phyloP scores from a whole-genome alignment of 2,888 invertebrate species.

The Spatulosminthurus flaviceps region DNA sequence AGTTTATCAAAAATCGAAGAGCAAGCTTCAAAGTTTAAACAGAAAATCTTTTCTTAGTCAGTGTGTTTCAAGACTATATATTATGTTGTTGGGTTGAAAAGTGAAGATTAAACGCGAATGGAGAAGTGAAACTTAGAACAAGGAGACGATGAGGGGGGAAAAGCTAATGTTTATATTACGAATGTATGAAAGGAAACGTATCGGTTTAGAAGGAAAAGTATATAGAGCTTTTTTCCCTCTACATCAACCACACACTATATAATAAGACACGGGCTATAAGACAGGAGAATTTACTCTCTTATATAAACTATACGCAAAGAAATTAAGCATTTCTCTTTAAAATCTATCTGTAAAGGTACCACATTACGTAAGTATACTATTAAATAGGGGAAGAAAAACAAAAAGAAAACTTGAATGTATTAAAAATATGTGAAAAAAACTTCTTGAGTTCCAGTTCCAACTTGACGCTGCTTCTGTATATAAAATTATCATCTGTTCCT shows the following conservation, averaged over 20 bases:
- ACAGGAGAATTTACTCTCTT: too few relatives aligned
- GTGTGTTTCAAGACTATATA: not conserved
- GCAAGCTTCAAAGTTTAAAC: not conserved
- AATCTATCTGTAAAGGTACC: not conserved
- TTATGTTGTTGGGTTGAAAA: not conserved
- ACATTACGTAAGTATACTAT: not conserved
- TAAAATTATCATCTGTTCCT: constrained; percentile 18
- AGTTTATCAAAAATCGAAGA: constrained; percentile 8
- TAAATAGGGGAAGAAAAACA: not conserved
- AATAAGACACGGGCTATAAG: too few relatives aligned
- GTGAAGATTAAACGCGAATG: constrained; percentile 18
- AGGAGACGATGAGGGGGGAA: constrained; percentile 1
- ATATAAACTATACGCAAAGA: too few relatives aligned
- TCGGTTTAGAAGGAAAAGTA: constrained; percentile 1
- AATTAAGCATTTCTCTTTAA: too few relatives aligned
- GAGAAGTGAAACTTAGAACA: constrained; percentile 3
- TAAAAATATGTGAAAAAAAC: constrained; percentile 16
- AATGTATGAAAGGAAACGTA: constrained; percentile 14
- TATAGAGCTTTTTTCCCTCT: not conserved
- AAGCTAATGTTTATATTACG: constrained; percentile 18
- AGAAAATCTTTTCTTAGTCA: not conserved
- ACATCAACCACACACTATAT: not conserved
- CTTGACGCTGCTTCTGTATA: not conserved
- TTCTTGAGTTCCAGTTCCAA: constrained; percentile 7
- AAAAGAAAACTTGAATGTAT: constrained; percentile 2